These are phyloP conservation scores for Ormyrus nitidulus DNA, from an alignment of 2,888 invertebrate genomes.

Conservation along the genomic window DNA sequence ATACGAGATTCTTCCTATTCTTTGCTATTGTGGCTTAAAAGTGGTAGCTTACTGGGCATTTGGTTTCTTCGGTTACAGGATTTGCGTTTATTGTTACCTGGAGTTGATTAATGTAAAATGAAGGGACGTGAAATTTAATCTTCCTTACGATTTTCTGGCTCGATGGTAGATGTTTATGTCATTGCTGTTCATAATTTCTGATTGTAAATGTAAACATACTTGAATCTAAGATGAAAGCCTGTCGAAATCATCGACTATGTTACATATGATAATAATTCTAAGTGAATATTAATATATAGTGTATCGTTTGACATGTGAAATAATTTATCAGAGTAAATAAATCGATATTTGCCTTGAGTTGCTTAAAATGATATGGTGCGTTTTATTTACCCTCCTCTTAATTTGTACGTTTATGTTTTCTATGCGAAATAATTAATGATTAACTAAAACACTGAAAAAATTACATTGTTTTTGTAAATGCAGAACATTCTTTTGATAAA, in stretches of 20 bases:
- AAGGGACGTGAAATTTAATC: not conserved
- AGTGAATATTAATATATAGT: slow-evolving; percentile 50
- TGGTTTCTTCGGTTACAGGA: not conserved
- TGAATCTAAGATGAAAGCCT: slow-evolving; percentile 48
- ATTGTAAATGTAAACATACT: slow-evolving; percentile 54
- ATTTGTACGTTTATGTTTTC: too few relatives aligned
- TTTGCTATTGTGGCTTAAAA: slow-evolving; percentile 21
- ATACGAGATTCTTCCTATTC: slow-evolving; percentile 21
- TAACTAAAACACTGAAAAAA: too few relatives aligned
- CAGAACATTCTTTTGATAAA: too few relatives aligned
- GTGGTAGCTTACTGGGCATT: slow-evolving; percentile 1
- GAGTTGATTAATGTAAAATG: slow-evolving; percentile 16
- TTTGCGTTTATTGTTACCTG: not conserved
- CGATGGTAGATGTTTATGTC: slow-evolving; percentile 53
- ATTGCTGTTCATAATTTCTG: slow-evolving; percentile 51
- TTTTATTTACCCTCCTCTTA: not conserved
- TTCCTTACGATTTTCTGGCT: slow-evolving; percentile 37
- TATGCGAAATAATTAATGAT: too few relatives aligned
- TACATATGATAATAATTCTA: slow-evolving; percentile 44
- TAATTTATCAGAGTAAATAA: slow-evolving; percentile 54
- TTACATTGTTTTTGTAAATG: too few relatives aligned
- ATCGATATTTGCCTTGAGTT: slow-evolving; percentile 52
- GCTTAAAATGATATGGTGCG: slow-evolving; percentile 28
- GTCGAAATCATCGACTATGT: slow-evolving; percentile 52
- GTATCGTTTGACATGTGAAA: slow-evolving; percentile 53